A percentile compares a stretch with the other conserved stretches of the same genome.
phyloP scores from a whole-genome alignment of 2,888 invertebrate species.

The Choristoneura rosaceana region DNA sequence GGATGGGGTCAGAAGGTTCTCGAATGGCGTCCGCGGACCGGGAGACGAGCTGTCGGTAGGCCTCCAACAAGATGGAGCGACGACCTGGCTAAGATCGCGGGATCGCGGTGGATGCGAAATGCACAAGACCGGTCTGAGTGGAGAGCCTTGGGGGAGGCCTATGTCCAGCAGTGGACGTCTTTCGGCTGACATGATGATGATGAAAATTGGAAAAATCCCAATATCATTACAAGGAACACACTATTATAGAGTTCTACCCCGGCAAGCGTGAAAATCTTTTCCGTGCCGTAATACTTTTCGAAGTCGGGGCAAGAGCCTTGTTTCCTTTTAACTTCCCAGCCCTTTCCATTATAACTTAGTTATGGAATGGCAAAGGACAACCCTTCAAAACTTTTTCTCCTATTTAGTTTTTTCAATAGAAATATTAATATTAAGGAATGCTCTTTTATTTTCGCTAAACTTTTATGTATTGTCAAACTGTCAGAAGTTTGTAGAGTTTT shows the following conservation, averaged over 20 bases:
- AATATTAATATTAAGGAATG: constrained; percentile 28
- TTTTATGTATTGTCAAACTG: constrained; percentile 2
- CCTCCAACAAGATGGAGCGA: no score
- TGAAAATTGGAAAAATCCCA: no score
- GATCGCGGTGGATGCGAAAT: no score
- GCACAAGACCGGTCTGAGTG: no score
- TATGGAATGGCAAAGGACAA: constrained; percentile 28
- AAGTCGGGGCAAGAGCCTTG: constrained; percentile 22
- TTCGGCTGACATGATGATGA: no score
- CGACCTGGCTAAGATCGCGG: no score
- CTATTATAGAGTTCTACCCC: constrained; percentile 10
- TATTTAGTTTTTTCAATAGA: constrained; percentile 31
- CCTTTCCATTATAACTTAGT: constrained; percentile 36
- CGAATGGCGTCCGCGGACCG: no score
- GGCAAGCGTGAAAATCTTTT: constrained; percentile 17
- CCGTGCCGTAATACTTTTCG: constrained; percentile 18
- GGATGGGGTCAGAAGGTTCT: no score
- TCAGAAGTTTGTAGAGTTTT: constrained; percentile 6
- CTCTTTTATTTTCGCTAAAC: constrained; percentile 15
- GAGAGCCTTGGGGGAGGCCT: no score
- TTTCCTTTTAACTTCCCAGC: constrained; percentile 28
- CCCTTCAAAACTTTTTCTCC: constrained; percentile 24
- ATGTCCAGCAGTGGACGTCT: no score
- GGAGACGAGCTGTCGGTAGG: no score
- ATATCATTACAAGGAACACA: constrained; percentile 1